Evolutionary conservation across 2,113 vertebrate species (phyloP).

Genomic region (Hydropotes inermis): DNA sequence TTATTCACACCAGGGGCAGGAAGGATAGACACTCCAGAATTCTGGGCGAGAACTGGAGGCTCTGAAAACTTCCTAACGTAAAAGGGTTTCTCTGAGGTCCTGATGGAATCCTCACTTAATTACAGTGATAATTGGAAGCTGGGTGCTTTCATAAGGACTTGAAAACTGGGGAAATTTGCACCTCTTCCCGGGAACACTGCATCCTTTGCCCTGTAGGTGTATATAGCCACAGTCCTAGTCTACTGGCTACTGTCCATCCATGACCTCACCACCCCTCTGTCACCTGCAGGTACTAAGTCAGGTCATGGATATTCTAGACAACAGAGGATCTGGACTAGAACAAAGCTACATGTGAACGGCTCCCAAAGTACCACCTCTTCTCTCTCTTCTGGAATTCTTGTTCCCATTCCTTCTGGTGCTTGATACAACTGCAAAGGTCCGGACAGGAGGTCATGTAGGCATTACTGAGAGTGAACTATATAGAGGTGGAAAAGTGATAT

Average conservation of each 20-base stretch:
- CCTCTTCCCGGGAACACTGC: rapidly evolving
- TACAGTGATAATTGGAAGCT: not conserved
- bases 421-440: not conserved
- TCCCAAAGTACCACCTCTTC: too few relatives aligned
- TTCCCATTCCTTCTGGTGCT: not conserved
- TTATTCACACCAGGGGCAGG: not conserved
- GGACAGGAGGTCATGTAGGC: not conserved
- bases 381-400: not conserved
- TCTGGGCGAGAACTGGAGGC: not conserved
- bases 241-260: too few relatives aligned
- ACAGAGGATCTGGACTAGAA: not conserved
- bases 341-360: rapidly evolving
- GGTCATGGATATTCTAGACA: not conserved
- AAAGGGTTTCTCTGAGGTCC: not conserved
- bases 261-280: not conserved
- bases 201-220: not conserved
- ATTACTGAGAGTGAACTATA: rapidly evolving
- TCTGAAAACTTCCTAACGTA: not conserved
- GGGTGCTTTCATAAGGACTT: not conserved
- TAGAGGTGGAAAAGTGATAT: rapidly evolving
- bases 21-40: not conserved
- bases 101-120: not conserved
- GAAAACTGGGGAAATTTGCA: not conserved
- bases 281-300: not conserved
- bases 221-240: rapidly evolving